Conservation (phyloP, 2,888 invertebrate species). For the Ypsolopha scabrella region DNA sequence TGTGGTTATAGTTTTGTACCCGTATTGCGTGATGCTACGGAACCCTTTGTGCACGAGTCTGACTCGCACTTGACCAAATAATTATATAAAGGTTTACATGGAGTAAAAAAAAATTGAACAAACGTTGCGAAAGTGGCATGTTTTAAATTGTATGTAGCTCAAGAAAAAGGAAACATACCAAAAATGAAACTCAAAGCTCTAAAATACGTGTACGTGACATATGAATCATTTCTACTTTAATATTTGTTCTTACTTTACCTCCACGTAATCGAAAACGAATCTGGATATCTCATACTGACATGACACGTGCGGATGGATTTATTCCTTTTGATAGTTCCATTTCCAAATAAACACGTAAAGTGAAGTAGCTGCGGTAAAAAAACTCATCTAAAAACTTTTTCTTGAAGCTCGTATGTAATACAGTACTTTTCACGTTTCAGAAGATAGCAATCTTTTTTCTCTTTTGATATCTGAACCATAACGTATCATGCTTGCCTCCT, state of each 20-base stretch:
- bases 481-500: conserved; percentile 50
- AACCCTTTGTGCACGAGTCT: too few species aligned
- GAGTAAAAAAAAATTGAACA: too few species aligned
- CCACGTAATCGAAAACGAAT: conserved; percentile 14
- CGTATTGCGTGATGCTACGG: too few species aligned
- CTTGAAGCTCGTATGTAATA: background rate
- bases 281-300: background rate
- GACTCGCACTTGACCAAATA: too few species aligned
- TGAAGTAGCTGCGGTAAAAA: conserved; percentile 20
- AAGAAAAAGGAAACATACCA: too few species aligned
- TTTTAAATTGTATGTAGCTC: conserved; percentile 10
- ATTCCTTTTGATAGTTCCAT: background rate
- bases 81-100: too few species aligned
- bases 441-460: conserved; percentile 9
- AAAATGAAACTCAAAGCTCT: too few species aligned
- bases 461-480: conserved; percentile 65
- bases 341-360: background rate
- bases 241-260: conserved; percentile 41
- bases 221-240: conserved; percentile 34
- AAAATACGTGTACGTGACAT: too few species aligned
- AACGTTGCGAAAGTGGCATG: too few species aligned
- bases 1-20: too few species aligned
- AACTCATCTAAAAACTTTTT: conserved; percentile 17
- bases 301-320: background rate
- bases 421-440: background rate